Base-by-base conservation (phyloP, 2,888 invertebrate genomes). In the Dolichopus griseipennis region DNA sequence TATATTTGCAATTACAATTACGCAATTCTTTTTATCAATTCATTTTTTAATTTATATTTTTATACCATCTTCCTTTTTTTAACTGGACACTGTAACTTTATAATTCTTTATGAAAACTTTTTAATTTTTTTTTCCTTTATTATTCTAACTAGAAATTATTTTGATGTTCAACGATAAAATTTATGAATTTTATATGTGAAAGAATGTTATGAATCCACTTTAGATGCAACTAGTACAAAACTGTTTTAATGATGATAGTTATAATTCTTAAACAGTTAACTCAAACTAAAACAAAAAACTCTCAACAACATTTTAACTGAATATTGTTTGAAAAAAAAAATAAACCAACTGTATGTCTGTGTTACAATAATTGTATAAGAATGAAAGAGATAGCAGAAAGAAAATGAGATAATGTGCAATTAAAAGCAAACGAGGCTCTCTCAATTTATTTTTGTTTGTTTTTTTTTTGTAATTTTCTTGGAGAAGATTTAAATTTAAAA, bases 151-250 rank as follows among this genome's bases (percentile, higher is more conserved):
- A 18, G 15, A 52, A 52, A 52, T 52, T 52, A 18, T 52, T 52
- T 18, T 18, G 52, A 52, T 52, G n/a, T 18, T 52, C 15, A 52
- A 52, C 52, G n/a, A 52, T 52, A 52, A 15, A 52, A 52, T 52
- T 52, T 52, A 52, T 52, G 52, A 52, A 52, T 52, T 52, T 52
- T 52, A 52, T 52, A 52, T 52, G 52, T 52, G 52, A 52, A 52
- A 18, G 52, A 52, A 52, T 15, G 52, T 18, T 52, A 52, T 52
- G 18, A 52, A 52, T 52, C 52, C 52, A 52, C 52, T 52, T 27
- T 52, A 52, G n/a, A 52, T 52, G 52, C 52, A 52, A 52, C 52
- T n/a, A n/a, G n/a, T n/a, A 52, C 18, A 18, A 12, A 52, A 52
- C 52, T 52, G 18, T 52, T 52, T 52, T 52, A 52, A 52, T 52